Evolutionary conservation across 1,140 invertebrate species (phyloP), one percentile per base, ranked within the genome.

Genomic region (Daktulosphaira vitifoliae): DNA sequence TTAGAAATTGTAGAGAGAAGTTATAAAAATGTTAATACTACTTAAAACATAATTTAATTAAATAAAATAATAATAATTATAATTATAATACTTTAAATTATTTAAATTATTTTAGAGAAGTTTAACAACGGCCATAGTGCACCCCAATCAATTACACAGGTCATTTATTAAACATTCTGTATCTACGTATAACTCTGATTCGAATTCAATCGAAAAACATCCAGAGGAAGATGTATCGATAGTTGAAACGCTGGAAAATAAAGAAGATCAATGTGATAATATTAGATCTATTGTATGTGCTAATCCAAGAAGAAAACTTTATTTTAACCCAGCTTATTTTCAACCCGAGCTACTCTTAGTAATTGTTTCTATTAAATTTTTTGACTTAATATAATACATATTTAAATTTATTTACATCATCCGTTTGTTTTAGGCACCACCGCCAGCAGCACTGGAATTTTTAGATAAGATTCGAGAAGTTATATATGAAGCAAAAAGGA

Each of bases 261-360:
- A 76, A 51, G 79, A 85, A 50, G 82, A 84, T 49, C 76, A 77
- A 51, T 73, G 82, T 54, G 82, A 84, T 69, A 80, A 80, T 51
- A 74, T 84, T 2, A 74, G 80, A 68, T 79, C 81, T 50, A 83
- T 86, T 66, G 78, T 77, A 18, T 80, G 80, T 68, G 76, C 83
- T 8, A 82, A 79, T 64, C 82, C 84, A 8, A 77, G 87, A 59
- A 81, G 85, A 66, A 90, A 91, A 71, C 77, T 91, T 0, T 90
- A 90, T 71, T 90, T 92, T 69, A 91, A 91, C 74, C 89, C 89
- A 1, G 87, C 88, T 2, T 91, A 90, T 71, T 91, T 92, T 71
- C 89, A 92, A 72, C 86, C 86, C 42, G 87, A 92, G 71, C 72
- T 90, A 23, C 76, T 92, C 70, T 74, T 85, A 76, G 89, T 90